Conservation (phyloP, 2,113 vertebrate genomes). For the Otis tarda region DNA sequence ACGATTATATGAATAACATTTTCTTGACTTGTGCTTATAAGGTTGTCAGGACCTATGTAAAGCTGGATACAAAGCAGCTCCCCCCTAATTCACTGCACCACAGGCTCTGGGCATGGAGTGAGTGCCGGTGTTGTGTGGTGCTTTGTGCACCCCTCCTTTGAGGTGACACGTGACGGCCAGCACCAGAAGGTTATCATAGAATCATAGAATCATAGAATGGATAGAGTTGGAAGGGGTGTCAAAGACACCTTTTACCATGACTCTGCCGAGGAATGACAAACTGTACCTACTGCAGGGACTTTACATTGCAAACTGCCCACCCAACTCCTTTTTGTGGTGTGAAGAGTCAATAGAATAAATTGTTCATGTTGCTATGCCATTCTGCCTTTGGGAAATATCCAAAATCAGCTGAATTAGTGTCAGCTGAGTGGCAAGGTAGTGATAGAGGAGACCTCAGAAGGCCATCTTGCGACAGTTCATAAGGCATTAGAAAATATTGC, state of each 20-base stretch:
- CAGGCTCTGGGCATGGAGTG: background rate
- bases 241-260: background rate
- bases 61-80: background rate
- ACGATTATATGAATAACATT: background rate
- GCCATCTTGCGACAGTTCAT: background rate
- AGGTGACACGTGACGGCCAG: fast-evolving
- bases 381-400: background rate
- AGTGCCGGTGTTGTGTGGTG: background rate
- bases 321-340: background rate
- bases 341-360: background rate
- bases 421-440: background rate
- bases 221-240: background rate
- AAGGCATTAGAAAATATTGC: background rate
- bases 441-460: background rate
- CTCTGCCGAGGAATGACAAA: background rate
- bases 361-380: background rate
- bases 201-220: too few species aligned
- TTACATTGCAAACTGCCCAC: background rate
- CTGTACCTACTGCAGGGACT: background rate
- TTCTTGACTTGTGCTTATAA: background rate
- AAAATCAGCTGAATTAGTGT: background rate
- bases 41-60: background rate
- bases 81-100: background rate
- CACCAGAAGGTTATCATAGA: background rate
- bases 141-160: background rate